Base-by-base conservation (phyloP, 2,888 invertebrate species). In the Ceramica pisi region DNA sequence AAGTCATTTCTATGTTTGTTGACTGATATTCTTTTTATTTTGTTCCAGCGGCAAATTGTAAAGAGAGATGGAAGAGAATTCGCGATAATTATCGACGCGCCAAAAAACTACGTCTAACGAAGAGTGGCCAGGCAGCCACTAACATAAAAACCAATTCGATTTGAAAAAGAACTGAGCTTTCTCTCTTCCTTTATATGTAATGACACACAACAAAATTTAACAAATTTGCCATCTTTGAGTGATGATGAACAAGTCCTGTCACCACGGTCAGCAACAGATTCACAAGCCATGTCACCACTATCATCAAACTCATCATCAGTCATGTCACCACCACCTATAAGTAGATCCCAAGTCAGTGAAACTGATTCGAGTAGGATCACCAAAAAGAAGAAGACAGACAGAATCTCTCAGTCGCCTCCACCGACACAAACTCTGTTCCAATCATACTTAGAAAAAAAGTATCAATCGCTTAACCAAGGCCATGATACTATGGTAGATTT, bases 361-460 rank as follows among this genome's bases (percentile, higher is more conserved):
- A 61, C 62, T 67, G 62, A 57, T 62, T 62, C 66, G 59, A 59
- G 59, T 59, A 59, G 59, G 59, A 59, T 67, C 61, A 72, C 66
- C 55, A 67, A 67, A 63, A 63, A 69, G 63, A 69, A 63, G 63
- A 68, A 68, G 56, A 63, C 59, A 73, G 67, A 65, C 64, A 65
- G 68, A 68, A 73, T 65, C 53, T 65, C 60, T 65, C 67, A 69
- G 63, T 63, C 63, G 60, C 68, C 68, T 63, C 62, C 56, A 68
- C 62, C 64, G 62, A 60, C 68, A 69, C 63, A 73, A 56, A 57
- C 68, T 63, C 63, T 64, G 55, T 68, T 73, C 60, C 68, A 73
- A 67, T 68, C 67, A 63, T 70, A 70, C 70, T 66, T 70, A 66
- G 70, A 75, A 75, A 67, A 70, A 67, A 70, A 71, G 61, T 75